Conservation (phyloP, 1,140 invertebrate species). For the Eriosoma lanigerum region DNA sequence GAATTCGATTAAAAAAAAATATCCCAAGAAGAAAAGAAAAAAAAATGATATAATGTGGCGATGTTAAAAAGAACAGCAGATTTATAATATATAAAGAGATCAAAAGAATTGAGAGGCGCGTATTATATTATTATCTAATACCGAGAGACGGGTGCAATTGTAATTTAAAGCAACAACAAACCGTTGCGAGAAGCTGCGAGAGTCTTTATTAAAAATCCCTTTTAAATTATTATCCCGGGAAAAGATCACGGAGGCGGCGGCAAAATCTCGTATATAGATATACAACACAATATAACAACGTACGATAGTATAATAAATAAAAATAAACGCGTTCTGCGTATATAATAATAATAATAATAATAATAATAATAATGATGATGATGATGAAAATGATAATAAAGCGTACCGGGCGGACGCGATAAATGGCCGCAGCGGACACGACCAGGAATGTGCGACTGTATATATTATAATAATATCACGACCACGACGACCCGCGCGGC, state of each 20-base stretch:
- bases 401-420: background rate
- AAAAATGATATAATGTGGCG: background rate
- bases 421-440: background rate
- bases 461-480: too few species aligned
- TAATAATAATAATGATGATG: too few species aligned
- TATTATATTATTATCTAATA: background rate
- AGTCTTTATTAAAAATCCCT: conserved; percentile 49
- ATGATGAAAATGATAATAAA: too few species aligned
- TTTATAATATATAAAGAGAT: conserved; percentile 20
- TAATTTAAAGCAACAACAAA: conserved; percentile 49
- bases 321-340: too few species aligned
- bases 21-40: background rate
- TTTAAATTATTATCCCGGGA: conserved; percentile 25
- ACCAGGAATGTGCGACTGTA: too few species aligned
- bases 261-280: too few species aligned
- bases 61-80: background rate
- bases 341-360: too few species aligned
- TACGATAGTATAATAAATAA: too few species aligned
- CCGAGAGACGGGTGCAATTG: background rate
- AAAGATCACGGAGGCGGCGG: background rate
- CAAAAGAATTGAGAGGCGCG: background rate
- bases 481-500: background rate
- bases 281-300: too few species aligned
- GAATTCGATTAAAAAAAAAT: conserved; percentile 44
- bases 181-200: background rate